These are phyloP conservation scores for Pelosia muscerda DNA, from an alignment of 2,888 invertebrate species.

Conservation along the genomic window DNA sequence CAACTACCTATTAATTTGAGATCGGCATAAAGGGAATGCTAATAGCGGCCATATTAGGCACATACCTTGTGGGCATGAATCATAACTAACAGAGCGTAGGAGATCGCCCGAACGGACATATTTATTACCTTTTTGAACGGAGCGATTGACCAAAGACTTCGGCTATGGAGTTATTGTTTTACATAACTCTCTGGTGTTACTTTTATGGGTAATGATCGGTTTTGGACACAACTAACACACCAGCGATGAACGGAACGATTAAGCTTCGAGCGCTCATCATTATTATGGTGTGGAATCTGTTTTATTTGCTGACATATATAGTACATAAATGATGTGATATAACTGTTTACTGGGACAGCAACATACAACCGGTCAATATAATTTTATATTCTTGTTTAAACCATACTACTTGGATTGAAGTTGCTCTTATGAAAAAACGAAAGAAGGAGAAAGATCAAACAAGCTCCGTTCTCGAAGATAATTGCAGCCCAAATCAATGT, in stretches of 20 bases:
- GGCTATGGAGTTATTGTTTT: constrained; percentile 48
- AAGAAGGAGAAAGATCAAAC: no score
- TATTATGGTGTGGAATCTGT: constrained; percentile 14
- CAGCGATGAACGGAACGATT: constrained; percentile 15
- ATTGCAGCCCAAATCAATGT: no score
- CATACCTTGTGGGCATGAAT: constrained; percentile 66
- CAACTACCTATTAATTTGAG: constrained; percentile 60
- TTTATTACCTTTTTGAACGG: constrained; percentile 50
- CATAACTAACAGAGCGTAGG: constrained; percentile 69
- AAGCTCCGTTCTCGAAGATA: no score
- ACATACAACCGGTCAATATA: neutral
- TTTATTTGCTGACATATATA: constrained; percentile 15
- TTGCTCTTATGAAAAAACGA: no score
- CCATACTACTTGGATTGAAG: neutral
- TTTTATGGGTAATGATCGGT: constrained; percentile 21
- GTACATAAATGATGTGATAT: neutral
- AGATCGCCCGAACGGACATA: constrained; percentile 46
- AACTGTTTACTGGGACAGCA: neutral
- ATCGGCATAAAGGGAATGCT: constrained; percentile 72
- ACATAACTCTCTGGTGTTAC: constrained; percentile 35
- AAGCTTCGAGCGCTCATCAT: constrained; percentile 12
- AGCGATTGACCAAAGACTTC: constrained; percentile 39
- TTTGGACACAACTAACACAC: constrained; percentile 24
- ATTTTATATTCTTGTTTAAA: neutral
- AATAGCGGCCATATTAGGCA: constrained; percentile 72